phyloP scores from a whole-genome alignment of 1,140 invertebrate genomes.

The Pogonomyrmex barbatus region DNA sequence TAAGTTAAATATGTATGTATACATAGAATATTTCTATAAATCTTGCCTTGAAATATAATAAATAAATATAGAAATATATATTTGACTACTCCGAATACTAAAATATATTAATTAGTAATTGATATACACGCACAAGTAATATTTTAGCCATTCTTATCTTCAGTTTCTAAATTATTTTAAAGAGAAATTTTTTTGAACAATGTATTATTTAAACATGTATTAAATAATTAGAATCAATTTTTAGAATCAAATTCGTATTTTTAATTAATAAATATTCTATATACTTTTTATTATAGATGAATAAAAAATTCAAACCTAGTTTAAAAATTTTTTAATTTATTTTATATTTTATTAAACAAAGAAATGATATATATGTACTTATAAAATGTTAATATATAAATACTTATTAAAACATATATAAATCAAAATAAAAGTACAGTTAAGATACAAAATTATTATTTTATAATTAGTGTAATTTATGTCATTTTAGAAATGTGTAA shows the following conservation, averaged over 20 bases:
- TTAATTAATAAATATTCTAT: not conserved
- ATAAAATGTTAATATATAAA: no score
- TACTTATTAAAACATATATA: not conserved
- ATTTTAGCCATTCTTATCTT: no score
- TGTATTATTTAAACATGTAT: not conserved
- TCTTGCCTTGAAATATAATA: no score
- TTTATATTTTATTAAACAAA: no score
- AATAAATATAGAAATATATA: no score
- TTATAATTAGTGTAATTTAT: not conserved
- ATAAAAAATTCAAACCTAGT: not conserved
- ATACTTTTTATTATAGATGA: not conserved
- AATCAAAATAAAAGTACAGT: not conserved
- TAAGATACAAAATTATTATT: not conserved
- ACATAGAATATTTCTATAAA: not conserved
- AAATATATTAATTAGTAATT: not conserved
- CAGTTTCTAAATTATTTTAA: no score
- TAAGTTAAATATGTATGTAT: not conserved
- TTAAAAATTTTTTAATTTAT: not conserved
- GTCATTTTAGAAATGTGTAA: not conserved
- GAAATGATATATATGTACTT: no score
- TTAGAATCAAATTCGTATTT: not conserved
- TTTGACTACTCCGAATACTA: not conserved
- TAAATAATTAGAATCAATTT: not conserved
- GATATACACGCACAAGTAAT: no score
- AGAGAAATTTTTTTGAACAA: not conserved